Evolutionary conservation across 2,888 invertebrate species (phyloP).

Genomic region (Spialia ferax): DNA sequence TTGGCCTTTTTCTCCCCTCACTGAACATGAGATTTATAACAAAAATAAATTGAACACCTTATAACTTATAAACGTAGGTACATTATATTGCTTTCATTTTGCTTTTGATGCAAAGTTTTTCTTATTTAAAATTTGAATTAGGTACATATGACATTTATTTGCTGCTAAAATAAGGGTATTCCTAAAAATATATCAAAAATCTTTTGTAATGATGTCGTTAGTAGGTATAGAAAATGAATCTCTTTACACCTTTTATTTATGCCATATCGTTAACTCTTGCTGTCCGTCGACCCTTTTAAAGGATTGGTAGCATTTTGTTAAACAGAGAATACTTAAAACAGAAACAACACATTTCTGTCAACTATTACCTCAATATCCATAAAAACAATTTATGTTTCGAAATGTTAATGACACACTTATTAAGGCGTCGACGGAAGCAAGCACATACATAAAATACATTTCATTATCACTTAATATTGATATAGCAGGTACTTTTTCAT

Average conservation of each 20-base stretch:
- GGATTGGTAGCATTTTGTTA: not conserved
- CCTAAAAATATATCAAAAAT: not conserved
- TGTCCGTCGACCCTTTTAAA: not conserved
- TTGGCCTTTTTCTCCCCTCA: not conserved
- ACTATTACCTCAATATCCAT: not conserved
- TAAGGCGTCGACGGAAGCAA: not conserved
- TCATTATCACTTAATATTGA: not conserved
- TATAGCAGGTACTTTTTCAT: conserved; percentile 1
- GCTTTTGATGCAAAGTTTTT: not conserved
- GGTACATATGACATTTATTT: not conserved
- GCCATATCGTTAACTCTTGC: conserved; percentile 1
- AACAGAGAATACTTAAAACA: too few species aligned
- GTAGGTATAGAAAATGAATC: not conserved
- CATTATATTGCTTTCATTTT: not conserved
- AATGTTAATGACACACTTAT: not conserved
- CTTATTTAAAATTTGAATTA: not conserved
- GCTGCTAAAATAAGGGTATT: not conserved
- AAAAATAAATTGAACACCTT: not conserved
- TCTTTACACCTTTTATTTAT: not conserved
- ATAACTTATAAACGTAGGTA: not conserved
- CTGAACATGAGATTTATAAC: not conserved
- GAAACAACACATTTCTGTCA: too few species aligned
- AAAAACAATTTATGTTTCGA: not conserved
- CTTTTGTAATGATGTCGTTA: not conserved
- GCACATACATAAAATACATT: not conserved